Conservation (phyloP, 2,797 vertebrate genomes). For the Coregonus sp. region DNA sequence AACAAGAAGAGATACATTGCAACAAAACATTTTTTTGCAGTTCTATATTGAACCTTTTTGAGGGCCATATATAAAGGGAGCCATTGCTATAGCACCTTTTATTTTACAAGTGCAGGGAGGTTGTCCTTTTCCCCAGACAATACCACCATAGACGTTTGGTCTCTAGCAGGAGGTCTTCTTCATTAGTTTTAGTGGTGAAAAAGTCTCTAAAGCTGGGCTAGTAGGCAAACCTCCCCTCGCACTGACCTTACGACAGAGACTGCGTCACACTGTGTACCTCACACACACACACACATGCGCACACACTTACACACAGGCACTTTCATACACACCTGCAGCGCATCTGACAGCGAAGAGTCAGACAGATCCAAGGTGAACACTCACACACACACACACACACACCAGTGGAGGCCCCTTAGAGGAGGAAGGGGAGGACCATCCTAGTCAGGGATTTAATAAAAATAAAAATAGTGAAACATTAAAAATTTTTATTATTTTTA, state of each 20-base stretch:
- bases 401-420: neutral
- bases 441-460: too few relatives aligned
- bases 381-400: conserved; percentile 10
- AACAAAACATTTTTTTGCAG: neutral
- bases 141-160: neutral
- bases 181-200: neutral
- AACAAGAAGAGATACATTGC: neutral
- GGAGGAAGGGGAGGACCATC: too few relatives aligned
- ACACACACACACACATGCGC: conserved; percentile 27
- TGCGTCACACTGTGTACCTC: conserved; percentile 10
- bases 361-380: conserved; percentile 6
- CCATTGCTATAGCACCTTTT: neutral
- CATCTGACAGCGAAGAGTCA: neutral
- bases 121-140: neutral
- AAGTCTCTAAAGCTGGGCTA: neutral
- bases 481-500: too few relatives aligned
- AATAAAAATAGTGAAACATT: too few relatives aligned
- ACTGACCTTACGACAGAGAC: conserved; percentile 16
- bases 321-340: neutral
- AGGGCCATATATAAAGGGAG: neutral
- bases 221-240: neutral
- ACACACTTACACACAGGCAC: conserved; percentile 26
- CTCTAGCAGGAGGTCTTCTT: neutral
- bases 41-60: neutral
- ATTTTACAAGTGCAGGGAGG: neutral